Evolutionary conservation across 2,113 vertebrate species (phyloP), one percentile per base, ranked within the genome.

Genomic region (Australoheros scitulus): DNA sequence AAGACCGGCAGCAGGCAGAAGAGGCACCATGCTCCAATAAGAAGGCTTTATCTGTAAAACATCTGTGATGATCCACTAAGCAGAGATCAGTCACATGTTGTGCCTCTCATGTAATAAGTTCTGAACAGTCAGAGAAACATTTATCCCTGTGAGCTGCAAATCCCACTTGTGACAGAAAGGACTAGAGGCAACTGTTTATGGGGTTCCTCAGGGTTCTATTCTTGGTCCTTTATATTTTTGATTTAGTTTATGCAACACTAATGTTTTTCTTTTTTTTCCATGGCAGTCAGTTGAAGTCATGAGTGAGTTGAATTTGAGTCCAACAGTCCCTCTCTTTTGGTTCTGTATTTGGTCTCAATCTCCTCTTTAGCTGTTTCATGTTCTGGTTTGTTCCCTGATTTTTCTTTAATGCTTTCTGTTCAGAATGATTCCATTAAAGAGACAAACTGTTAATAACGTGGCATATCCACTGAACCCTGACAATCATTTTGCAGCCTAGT

Each of bases 31-130:
- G 64, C 58, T 7, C 9, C 72, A n/a, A 81, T 90, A 75, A 11
- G 61, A 50, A 79, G 83, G 74, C 63, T 90, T 29, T 4, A 17
- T 11, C 81, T 91, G 58, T 92, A 68, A 72, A 47, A 77, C 34
- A 47, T 14, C 34, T 36, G 26, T 10, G 22, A 32, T 41, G 55
- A 14, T 15, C 11, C 55, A 47, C 34, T 9, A 43, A 61, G 14
- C 29, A 41, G 11, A 57, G 13, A 56, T 32, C 26, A 61, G 26
- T 20, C 41, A 47, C 38, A 18, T 36, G 43, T 68, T 47, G 38
- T 15, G 22, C 22, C 41, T 29, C 41, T 70, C 15, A 29, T 70
- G 17, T 52, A 70, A 70, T 70, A 43, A 13, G 43, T 52, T 29
- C 29, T 20, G 41, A 70, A 52, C 6, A 52, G 24, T 18, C 65